Base-by-base conservation (phyloP, 1,140 invertebrate genomes). In the Trypoxylus dichotomus region DNA sequence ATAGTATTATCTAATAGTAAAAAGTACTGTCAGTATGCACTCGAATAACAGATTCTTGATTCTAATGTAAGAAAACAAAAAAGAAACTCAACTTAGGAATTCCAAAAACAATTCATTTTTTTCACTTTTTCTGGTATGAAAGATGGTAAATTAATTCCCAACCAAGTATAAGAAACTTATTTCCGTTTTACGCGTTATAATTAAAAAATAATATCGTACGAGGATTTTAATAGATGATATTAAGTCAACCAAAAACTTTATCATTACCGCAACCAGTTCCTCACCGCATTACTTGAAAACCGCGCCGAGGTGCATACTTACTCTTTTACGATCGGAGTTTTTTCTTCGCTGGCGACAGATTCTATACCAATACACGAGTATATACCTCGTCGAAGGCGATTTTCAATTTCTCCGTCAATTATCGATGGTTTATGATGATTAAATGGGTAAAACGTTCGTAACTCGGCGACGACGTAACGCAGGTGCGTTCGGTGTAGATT, bases 401-500 rank as follows among this genome's bases (percentile, higher is more conserved):
- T 63, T 63, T 24, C 60, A 63, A 63, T 63, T 63, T 24, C n/a
- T 63, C 60, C 25, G 60, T 63, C 60, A 63, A 63, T 63, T 63
- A 63, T 63, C 60, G 60, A 63, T 63, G 60, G 21, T 63, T 63
- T 63, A 63, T 63, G 60, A 24, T 63, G 60, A 63, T 63, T 63
- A 63, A 63, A 63, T 24, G 25, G 60, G 60, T 63, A 24, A 63
- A 63, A 63, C 25, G 60, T 27, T 19, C 60, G 21, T 63, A 63
- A 24, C 21, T 27, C 21, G 60, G 3, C 60, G 60, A 24, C 60
- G 60, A 63, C 60, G 60, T 63, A 63, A 63, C 60, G 60, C 60
- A 63, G 60, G 60, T 63, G 60, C 60, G 60, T 63, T 63, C 60
- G 13, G 60, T 63, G 60, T 63, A 63, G 60, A 63, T 63, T 63